Conservation (phyloP, 2,888 invertebrate species). For the Azorinus chamasolen region DNA sequence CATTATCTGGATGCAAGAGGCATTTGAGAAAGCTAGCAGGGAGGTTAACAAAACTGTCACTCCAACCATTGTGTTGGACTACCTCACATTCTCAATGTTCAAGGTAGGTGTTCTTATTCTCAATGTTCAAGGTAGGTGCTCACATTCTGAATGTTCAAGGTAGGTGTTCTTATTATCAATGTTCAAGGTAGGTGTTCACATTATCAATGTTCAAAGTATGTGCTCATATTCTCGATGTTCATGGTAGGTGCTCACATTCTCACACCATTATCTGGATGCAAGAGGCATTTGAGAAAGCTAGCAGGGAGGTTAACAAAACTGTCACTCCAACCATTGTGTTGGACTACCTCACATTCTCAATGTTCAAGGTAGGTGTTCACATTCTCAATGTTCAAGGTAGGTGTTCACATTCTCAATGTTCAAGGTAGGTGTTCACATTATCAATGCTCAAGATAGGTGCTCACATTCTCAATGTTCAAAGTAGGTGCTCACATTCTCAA, state of each 20-base stretch:
- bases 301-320: slow-evolving; percentile 69
- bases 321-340: slow-evolving; percentile 68
- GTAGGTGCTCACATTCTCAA: no score
- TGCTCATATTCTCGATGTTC: no score
- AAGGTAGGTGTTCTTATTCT: slow-evolving; percentile 42
- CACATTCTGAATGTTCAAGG: no score
- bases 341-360: slow-evolving; percentile 79
- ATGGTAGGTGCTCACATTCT: no score
- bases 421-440: no score
- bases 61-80: slow-evolving; percentile 77
- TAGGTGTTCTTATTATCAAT: no score
- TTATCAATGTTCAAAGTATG: no score
- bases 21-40: slow-evolving; percentile 88
- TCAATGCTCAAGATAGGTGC: no score
- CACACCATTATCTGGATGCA: slow-evolving; percentile 98
- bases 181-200: no score
- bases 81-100: slow-evolving; percentile 72
- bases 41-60: slow-evolving; percentile 72
- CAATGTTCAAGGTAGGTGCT: neutral
- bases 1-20: slow-evolving; percentile 97
- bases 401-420: no score
- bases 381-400: no score
- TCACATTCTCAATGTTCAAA: no score
- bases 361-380: slow-evolving; percentile 63
- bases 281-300: slow-evolving; percentile 91